Base-by-base conservation (phyloP, 2,797 vertebrate species). In the Mareca penelope region DNA sequence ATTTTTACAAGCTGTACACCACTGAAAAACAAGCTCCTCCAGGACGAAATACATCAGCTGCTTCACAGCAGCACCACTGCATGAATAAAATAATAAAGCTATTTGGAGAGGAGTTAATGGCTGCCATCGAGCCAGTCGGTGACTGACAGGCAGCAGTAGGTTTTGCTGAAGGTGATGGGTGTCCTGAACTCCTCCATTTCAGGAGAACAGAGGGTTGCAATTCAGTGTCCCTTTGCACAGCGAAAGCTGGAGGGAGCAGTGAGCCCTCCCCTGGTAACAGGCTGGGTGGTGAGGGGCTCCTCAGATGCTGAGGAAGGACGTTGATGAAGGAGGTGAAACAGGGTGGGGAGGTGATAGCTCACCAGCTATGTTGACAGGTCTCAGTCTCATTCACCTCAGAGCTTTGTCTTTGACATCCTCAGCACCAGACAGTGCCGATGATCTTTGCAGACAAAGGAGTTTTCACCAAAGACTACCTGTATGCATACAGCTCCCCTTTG, bases 391-490 rank as follows among this genome's bases (percentile, higher is more conserved):
- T 18, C 7, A 33, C 14, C 46, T 70, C 57, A 39, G 53, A 46
- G 42, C 37, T 57, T 63, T 23, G 26, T 31, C 39, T 14, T 50
- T 69, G 22, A 11, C 7, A 29, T 37, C 26, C 48, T 2, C 55
- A n/a, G 6, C 29, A 15, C 2, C 4, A 15, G 15, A 33, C 7
- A 64, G 3, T 17, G 23, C 29, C 44, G 23, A 42, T 0, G 0
- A 15, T 26, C 22, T 64, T 42, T 76, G 40, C 39, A 55, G 52
- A 21, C 44, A 69, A 78, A 60, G 0, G 2, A 33, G 42, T 16
- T 60, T 64, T 13, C 6, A 37, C 10, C 61, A 28, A 71, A 46
- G 52, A 28, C 19, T 63, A 42, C 48, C 22, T 57, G 9, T 31
- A 14, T 17, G 6, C 3, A 3, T 52, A 35, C 8, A 16, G 10